Percentiles rank a stretch among this genome's conserved stretches.
Evolutionary conservation across 2,797 vertebrate genomes (phyloP).

Genomic region (Mergus octosetaceus): DNA sequence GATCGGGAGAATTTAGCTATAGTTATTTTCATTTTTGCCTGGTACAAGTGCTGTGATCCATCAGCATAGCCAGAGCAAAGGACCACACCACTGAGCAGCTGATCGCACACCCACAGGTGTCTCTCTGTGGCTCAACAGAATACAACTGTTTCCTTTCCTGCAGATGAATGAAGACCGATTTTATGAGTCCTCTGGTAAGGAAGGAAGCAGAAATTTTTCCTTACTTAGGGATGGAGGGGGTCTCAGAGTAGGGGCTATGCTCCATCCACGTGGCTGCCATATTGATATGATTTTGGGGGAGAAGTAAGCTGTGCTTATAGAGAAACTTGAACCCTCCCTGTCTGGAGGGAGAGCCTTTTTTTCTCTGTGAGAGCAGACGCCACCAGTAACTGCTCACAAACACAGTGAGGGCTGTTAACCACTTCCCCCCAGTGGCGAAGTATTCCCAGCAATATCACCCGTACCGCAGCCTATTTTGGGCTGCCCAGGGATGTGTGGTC

Average conservation of each 20-base stretch:
- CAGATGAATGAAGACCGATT: background rate
- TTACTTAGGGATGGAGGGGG: background rate
- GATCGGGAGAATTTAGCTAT: conserved; percentile 4
- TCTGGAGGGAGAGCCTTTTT: background rate
- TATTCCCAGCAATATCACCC: background rate
- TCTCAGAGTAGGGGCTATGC: background rate
- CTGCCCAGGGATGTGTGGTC: background rate
- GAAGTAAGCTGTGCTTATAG: background rate
- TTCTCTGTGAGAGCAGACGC: background rate
- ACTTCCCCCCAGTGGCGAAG: background rate
- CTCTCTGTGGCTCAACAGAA: background rate
- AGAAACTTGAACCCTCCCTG: background rate
- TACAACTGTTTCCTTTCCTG: background rate
- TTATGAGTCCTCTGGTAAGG: background rate
- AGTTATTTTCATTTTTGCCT: background rate
- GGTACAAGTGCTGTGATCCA: background rate
- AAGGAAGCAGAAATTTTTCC: background rate
- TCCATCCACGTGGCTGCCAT: background rate
- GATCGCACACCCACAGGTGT: background rate
- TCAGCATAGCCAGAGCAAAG: background rate
- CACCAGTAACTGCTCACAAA: background rate
- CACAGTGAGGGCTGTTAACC: background rate
- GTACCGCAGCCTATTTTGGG: background rate
- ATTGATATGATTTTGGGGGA: rapidly evolving
- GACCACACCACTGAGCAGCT: background rate